phyloP scores from a whole-genome alignment of 2,888 invertebrate genomes.

The Crematogaster levior region DNA sequence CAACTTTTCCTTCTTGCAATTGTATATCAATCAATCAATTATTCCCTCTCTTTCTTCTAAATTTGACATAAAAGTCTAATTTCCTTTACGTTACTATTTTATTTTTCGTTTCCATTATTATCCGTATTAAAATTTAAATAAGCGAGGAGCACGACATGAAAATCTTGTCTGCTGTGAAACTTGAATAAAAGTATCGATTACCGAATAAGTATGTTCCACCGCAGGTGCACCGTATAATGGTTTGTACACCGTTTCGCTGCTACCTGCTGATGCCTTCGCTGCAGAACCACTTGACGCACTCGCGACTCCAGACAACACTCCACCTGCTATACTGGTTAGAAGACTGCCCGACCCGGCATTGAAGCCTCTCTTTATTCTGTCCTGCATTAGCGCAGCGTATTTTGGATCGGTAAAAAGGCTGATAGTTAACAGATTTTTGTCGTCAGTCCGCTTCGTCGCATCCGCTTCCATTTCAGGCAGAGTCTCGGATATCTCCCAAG shows the following conservation, averaged over 20 bases:
- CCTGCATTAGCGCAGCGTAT: conserved; percentile 77
- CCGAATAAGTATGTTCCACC: conserved; percentile 55
- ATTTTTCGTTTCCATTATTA: background rate
- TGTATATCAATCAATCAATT: background rate
- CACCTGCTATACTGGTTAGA: conserved; percentile 81
- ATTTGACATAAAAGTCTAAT: background rate
- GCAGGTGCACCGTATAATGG: conserved; percentile 56
- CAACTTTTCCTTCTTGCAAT: background rate
- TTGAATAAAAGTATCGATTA: conserved; percentile 57
- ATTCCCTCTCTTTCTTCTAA: background rate
- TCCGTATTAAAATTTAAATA: background rate
- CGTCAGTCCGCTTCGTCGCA: conserved; percentile 70
- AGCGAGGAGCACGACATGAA: background rate
- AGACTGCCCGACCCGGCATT: conserved; percentile 74
- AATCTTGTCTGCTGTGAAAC: too few relatives aligned
- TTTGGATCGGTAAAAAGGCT: conserved; percentile 73
- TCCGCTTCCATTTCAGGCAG: conserved; percentile 60
- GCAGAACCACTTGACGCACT: conserved; percentile 78
- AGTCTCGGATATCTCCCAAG: conserved; percentile 55
- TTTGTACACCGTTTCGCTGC: conserved; percentile 28
- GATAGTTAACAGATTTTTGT: conserved; percentile 63
- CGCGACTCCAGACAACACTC: conserved; percentile 80
- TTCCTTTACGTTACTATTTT: background rate
- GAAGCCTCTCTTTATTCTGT: conserved; percentile 76
- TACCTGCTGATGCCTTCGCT: conserved; percentile 69